Base-by-base conservation (phyloP, 2,797 vertebrate genomes). In the Valencia hispanica region DNA sequence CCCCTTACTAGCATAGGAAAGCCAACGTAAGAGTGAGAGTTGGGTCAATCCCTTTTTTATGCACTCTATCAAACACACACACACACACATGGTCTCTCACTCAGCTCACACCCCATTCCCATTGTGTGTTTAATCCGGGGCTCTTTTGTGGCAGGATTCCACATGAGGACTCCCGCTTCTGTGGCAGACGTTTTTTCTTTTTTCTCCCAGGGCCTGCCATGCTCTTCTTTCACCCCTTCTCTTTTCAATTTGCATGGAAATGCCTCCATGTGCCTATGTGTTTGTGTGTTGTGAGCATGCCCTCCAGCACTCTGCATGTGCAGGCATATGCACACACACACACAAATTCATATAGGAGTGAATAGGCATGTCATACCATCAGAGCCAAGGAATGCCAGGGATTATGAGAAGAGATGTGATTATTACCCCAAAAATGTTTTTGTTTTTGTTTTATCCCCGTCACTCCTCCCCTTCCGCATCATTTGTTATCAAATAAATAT, bases 61-160 rank as follows among this genome's bases (percentile, higher is more conserved):
- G 72, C 79, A 10, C 63, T 30, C 78, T 51, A 4, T 65, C 34
- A 65, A 65, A 50, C 72, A 63, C 84, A n/a, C 20, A 8, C 77
- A 41, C 79, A n/a, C 82, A 57, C 77, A 17, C 83, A 53, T 73
- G 66, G 79, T 73, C 82, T 82, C 76, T 71, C 81, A 75, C 70
- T 79, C 87, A 79, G 81, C 91, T 89, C 88, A 89, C 91, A 89
- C 88, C 91, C 88, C 91, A 87, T 88, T 84, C 84, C 91, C 92
- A 95, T 96, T 95, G 94, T 96, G 93, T 88, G 81, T 89, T 93
- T 96, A 96, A 96, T 96, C 95, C 93, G 82, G 87, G 91, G 86
- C 89, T 91, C 91, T 94, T 95, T 94, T 95, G 93, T 94, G 93
- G 93, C 93, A 89, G 92, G 93, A 95, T 95, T 95, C 95, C 93